Conservation (phyloP, 2,113 vertebrate genomes). For the Neofelis nebulosa region DNA sequence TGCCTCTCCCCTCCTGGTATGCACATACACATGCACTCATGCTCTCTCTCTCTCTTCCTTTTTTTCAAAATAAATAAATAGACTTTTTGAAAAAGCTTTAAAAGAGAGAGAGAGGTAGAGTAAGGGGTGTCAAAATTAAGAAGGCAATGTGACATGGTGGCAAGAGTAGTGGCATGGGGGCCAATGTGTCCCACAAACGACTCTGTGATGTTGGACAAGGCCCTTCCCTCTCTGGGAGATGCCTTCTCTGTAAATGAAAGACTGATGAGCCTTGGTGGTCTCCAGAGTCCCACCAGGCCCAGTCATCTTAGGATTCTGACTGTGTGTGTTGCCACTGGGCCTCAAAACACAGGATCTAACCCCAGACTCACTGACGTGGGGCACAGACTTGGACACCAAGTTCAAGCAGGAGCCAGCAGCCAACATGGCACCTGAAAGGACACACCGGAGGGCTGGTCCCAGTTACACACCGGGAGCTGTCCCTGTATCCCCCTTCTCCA, state of each 20-base stretch:
- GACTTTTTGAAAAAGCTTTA: neutral
- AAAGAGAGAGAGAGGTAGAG: too few relatives aligned
- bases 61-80: neutral
- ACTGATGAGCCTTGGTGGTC: neutral
- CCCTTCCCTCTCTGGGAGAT: neutral
- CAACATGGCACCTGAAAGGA: neutral
- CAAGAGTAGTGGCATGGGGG: too few relatives aligned
- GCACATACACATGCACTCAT: too few relatives aligned
- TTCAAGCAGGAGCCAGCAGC: neutral
- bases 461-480: rapidly evolving
- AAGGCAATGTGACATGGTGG: neutral
- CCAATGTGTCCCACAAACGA: neutral
- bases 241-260: neutral
- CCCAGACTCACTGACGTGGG: neutral
- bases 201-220: neutral
- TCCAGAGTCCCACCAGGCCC: neutral
- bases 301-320: neutral
- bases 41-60: neutral
- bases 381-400: neutral
- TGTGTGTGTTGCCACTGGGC: neutral
- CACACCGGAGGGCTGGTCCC: neutral
- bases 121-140: neutral
- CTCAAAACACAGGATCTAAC: neutral
- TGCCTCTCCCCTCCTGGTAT: neutral
- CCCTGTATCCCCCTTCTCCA: rapidly evolving